Conservation (phyloP, 2,113 vertebrate species). For the Brachypteracias leptosomus region DNA sequence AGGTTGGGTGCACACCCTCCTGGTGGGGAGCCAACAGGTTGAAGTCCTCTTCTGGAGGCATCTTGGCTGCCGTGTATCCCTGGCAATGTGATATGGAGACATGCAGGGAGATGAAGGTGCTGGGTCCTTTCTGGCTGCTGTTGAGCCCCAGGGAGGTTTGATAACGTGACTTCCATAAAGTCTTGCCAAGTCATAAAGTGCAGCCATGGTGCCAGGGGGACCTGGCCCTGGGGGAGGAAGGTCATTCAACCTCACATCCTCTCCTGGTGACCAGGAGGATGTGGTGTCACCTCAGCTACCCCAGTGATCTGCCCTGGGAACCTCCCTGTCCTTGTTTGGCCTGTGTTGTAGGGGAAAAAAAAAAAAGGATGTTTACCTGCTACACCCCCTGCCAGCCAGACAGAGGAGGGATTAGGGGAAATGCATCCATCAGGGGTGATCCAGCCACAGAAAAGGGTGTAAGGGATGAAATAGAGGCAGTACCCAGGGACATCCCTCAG, state of each 20-base stretch:
- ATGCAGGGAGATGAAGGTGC: neutral
- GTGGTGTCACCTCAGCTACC: neutral
- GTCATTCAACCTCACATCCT: neutral
- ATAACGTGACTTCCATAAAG: neutral
- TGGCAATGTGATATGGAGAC: neutral
- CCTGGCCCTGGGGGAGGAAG: neutral
- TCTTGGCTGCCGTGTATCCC: neutral
- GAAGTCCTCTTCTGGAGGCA: slow-evolving; percentile 21
- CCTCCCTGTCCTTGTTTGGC: neutral
- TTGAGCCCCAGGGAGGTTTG: neutral
- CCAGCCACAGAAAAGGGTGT: slow-evolving; percentile 82
- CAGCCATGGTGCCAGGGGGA: neutral
- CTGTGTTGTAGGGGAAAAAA: neutral
- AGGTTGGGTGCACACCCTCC: neutral
- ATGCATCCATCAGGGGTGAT: slow-evolving; percentile 74
- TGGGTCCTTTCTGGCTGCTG: neutral
- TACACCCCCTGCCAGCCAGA: slow-evolving; percentile 91
- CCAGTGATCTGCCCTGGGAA: neutral
- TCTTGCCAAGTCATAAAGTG: neutral
- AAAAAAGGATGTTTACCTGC: slow-evolving; percentile 79
- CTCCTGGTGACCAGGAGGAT: neutral
- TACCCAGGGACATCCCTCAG: slow-evolving; percentile 93
- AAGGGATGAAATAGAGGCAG: slow-evolving; percentile 91
- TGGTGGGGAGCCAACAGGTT: neutral
- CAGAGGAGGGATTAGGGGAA: slow-evolving; percentile 74